Evolutionary conservation across 2,113 vertebrate genomes (phyloP), one percentile per base, ranked within the genome.

Genomic region (Chrysochloris asiatica): DNA sequence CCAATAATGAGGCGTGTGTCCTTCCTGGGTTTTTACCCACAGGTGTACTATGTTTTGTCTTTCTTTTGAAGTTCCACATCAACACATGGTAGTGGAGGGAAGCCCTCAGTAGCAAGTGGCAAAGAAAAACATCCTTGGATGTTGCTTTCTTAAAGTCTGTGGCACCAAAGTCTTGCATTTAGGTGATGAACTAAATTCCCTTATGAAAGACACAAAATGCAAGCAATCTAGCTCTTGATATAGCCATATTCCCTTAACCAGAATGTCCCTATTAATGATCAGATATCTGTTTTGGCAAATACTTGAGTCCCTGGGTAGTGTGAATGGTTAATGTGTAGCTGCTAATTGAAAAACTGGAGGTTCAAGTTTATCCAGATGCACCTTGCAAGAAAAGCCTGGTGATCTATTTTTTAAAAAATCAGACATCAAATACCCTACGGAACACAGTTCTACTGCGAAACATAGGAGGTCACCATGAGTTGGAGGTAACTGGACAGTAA

Each of bases 231-330:
- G 47, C 36, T 33, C 24, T 12, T 30, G 30, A 54, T 6, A 28
- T 1, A 59, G 33, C 59, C n/a, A 30, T 12, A 1, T 4, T 50
- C 8, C 21, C 22, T 26, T 30, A 24, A 14, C 17, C 33, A 4
- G 41, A 83, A 71, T 0, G 11, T 3, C 4, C 19, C 30, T 26
- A 3, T 9, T 9, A 21, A 36, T 2, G 2, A 1, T 22, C 7
- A 0, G 11, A 43, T 38, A 26, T 16, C 33, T 47, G 17, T 16
- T 3, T 1, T 7, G 1, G 11, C 0, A 0, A 22, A 43, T 8
- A 3, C 1, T 2, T n/a, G n/a, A 38, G 17, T 69, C 16, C 36
- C 17, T 36, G 6, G 36, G 17, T 16, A 5, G 33, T 65, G 30
- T 14, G n/a, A n/a, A 65, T 33, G 24, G 63, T n/a, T 17, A 65